phyloP scores from a whole-genome alignment of 2,113 vertebrate genomes.

The Bagarius yarrelli region DNA sequence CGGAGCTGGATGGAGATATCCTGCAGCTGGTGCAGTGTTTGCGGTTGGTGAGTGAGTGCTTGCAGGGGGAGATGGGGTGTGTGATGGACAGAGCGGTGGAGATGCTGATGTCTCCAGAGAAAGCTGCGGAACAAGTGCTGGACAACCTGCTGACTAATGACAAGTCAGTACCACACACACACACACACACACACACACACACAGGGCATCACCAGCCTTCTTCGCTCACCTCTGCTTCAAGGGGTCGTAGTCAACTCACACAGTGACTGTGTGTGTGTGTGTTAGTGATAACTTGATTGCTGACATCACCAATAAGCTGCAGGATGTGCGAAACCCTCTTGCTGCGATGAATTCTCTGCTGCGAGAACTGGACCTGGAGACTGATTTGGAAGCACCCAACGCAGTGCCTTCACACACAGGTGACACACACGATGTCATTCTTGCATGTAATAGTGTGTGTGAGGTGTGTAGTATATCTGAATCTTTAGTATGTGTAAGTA shows the following conservation, averaged over 20 bases:
- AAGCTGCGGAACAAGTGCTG: constrained; percentile 84
- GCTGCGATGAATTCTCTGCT: constrained; percentile 80
- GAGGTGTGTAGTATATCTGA: no score
- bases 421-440: constrained; percentile 33
- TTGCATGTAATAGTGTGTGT: no score
- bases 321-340: constrained; percentile 82
- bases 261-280: background rate
- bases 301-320: constrained; percentile 88
- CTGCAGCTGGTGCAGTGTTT: constrained; percentile 89
- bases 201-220: background rate
- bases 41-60: constrained; percentile 79
- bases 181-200: constrained; percentile 17
- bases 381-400: constrained; percentile 74
- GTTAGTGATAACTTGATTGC: constrained; percentile 80
- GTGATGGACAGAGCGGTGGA: constrained; percentile 89
- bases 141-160: constrained; percentile 86
- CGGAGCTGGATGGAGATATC: constrained; percentile 81
- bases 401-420: constrained; percentile 63
- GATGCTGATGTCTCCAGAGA: constrained; percentile 85
- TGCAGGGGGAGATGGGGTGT: constrained; percentile 82
- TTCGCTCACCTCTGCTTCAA: background rate
- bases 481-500: no score
- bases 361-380: constrained; percentile 91
- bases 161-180: constrained; percentile 68
- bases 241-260: background rate